Conservation (phyloP, 2,797 vertebrate species). For the Ciconia nigra region DNA sequence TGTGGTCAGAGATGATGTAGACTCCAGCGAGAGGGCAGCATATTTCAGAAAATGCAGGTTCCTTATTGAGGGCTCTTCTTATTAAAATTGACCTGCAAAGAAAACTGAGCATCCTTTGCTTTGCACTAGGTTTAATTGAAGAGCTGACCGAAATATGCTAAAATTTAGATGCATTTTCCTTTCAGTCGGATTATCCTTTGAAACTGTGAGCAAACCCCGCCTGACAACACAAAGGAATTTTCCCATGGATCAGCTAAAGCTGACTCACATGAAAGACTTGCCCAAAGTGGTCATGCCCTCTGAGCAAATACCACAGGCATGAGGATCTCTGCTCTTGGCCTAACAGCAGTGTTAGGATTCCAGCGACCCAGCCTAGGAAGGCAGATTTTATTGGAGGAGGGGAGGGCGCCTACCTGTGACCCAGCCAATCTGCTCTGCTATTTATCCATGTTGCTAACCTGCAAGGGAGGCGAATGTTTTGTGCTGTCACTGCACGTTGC, state of each 20-base stretch:
- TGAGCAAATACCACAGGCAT: slow-evolving; percentile 82
- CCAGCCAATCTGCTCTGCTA: slow-evolving; percentile 64
- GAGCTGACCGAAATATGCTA: neutral
- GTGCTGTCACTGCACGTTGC: slow-evolving; percentile 53
- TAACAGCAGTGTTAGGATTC: slow-evolving; percentile 68
- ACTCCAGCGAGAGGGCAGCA: neutral
- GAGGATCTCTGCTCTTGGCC: slow-evolving; percentile 73
- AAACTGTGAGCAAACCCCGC: slow-evolving; percentile 74
- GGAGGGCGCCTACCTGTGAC: slow-evolving; percentile 34
- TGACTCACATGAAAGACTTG: slow-evolving; percentile 83
- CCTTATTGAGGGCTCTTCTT: neutral
- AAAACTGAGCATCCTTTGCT: neutral
- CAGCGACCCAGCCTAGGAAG: slow-evolving; percentile 60
- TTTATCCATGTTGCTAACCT: slow-evolving; percentile 60
- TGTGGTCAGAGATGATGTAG: neutral
- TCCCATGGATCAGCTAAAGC: slow-evolving; percentile 80
- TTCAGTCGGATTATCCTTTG: slow-evolving; percentile 60
- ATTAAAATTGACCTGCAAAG: neutral
- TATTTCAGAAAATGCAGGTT: neutral
- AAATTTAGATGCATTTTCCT: slow-evolving; percentile 51
- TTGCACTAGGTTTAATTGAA: neutral
- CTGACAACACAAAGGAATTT: slow-evolving; percentile 82
- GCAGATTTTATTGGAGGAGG: slow-evolving; percentile 64
- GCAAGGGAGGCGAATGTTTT: neutral
- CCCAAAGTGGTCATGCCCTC: slow-evolving; percentile 82